phyloP scores from a whole-genome alignment of 2,888 invertebrate species.

The Agriopis marginaria region DNA sequence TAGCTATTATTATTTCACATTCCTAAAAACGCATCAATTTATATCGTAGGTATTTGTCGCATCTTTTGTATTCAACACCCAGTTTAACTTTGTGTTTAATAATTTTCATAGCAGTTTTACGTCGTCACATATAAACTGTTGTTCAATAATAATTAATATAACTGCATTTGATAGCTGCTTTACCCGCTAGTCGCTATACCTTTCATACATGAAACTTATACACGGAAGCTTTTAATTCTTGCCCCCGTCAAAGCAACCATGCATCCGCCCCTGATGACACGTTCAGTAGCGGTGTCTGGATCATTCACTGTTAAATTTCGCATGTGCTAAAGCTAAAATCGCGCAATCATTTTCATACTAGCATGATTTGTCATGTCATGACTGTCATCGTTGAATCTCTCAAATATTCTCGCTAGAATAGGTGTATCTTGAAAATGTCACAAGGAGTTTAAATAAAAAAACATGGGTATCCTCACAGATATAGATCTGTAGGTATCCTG shows the following conservation, averaged over 20 bases:
- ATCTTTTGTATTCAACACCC: neutral
- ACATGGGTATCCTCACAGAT: too few species aligned
- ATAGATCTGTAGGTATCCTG: too few species aligned
- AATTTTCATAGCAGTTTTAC: neutral
- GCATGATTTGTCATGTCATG: neutral
- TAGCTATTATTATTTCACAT: neutral
- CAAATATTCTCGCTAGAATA: neutral
- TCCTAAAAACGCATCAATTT: neutral
- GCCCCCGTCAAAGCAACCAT: too few species aligned
- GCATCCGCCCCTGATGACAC: too few species aligned
- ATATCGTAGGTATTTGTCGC: too few species aligned
- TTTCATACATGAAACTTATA: too few species aligned
- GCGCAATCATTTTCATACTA: slow-evolving; percentile 12
- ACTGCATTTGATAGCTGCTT: too few species aligned
- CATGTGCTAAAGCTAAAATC: slow-evolving; percentile 15
- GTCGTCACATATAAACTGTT: neutral
- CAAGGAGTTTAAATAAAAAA: neutral
- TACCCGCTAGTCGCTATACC: too few species aligned
- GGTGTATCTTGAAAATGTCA: neutral
- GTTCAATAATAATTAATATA: too few species aligned
- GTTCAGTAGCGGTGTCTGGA: neutral
- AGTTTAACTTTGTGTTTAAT: neutral
- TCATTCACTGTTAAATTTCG: slow-evolving; percentile 5
- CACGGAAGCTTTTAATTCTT: too few species aligned
- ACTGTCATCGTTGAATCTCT: neutral